phyloP scores from a whole-genome alignment of 2,797 vertebrate species.

The Arnoldichthys spilopterus region DNA sequence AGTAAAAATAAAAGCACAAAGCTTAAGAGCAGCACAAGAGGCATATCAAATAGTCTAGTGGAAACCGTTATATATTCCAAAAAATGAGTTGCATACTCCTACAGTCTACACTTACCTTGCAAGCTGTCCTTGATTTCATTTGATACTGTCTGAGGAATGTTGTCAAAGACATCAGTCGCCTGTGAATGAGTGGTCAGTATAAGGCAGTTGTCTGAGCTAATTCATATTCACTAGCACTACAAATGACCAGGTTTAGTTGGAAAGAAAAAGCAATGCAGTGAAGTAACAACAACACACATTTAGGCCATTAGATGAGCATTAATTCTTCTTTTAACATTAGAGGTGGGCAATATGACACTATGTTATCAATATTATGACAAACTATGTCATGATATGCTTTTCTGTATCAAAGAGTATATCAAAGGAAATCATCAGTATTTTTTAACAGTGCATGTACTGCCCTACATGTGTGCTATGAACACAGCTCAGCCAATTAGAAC shows the following conservation, averaged over 20 bases:
- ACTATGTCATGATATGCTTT: too few species aligned
- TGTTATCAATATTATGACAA: too few species aligned
- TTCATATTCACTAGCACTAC: neutral
- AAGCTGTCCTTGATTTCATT: conserved; percentile 68
- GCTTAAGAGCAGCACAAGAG: neutral
- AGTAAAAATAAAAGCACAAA: neutral
- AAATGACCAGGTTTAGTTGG: neutral
- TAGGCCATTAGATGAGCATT: too few species aligned
- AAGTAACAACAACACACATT: too few species aligned
- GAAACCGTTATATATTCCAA: neutral
- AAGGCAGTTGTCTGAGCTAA: neutral
- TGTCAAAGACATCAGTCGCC: conserved; percentile 64
- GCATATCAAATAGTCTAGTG: neutral
- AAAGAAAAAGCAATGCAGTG: too few species aligned
- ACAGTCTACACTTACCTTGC: conserved; percentile 71
- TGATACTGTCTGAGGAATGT: conserved; percentile 68
- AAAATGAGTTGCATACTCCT: conserved; percentile 1
- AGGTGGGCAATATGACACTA: too few species aligned
- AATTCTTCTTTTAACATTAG: too few species aligned
- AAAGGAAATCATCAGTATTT: too few species aligned
- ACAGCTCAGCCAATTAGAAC: too few species aligned
- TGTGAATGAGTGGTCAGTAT: conserved; percentile 45
- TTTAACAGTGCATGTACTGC: too few species aligned
- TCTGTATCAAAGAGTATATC: too few species aligned
- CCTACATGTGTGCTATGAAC: too few species aligned